Evolutionary conservation across 2,113 vertebrate species (phyloP).

Genomic region (Vanacampus margaritifer): DNA sequence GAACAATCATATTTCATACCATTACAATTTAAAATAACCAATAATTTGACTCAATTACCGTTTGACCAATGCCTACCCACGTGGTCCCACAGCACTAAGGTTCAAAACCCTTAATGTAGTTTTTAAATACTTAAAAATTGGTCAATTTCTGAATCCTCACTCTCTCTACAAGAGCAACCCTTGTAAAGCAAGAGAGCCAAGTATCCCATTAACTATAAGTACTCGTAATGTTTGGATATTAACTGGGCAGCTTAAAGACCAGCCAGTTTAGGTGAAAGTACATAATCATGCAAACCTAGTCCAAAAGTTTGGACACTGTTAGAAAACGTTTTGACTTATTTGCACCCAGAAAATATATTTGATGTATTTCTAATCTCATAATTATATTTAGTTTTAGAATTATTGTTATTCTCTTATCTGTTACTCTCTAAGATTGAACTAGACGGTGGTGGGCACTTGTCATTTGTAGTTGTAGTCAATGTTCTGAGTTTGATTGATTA

Average conservation of each 20-base stretch:
- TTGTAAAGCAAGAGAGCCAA: neutral
- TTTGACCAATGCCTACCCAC: neutral
- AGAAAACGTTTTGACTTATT: neutral
- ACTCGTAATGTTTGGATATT: conserved; percentile 27
- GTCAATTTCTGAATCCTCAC: neutral
- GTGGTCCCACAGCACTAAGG: neutral
- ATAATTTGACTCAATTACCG: neutral
- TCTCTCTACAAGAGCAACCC: neutral
- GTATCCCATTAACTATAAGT: conserved; percentile 15
- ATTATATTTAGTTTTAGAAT: neutral
- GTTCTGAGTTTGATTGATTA: too few species aligned
- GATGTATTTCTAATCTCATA: neutral
- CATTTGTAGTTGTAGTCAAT: too few species aligned
- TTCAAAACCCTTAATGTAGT: neutral
- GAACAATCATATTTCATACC: neutral
- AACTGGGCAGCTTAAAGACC: conserved; percentile 5
- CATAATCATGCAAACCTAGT: neutral
- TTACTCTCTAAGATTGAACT: too few species aligned
- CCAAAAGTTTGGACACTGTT: neutral
- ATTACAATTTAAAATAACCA: neutral
- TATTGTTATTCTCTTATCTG: neutral
- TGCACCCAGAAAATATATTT: neutral
- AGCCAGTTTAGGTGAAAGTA: neutral
- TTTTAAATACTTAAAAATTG: neutral
- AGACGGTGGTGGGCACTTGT: too few species aligned